phyloP scores from a whole-genome alignment of 2,888 invertebrate species.

The Cybosia mesomella region DNA sequence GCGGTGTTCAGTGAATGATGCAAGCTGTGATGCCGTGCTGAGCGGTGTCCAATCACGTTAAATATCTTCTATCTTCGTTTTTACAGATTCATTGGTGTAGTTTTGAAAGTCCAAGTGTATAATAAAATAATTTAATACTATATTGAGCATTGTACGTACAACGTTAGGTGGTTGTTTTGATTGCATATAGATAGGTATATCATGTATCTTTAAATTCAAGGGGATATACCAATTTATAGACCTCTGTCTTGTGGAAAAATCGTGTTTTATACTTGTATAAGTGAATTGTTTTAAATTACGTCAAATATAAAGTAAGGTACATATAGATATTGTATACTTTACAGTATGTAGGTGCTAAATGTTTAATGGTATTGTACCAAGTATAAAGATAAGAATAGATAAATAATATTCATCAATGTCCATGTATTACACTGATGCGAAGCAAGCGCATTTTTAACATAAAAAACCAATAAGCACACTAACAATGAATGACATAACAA shows the following conservation, averaged over 20 bases:
- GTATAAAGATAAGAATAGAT: constrained; percentile 22
- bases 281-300: constrained; percentile 20
- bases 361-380: constrained; percentile 30
- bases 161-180: background rate
- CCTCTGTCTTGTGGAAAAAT: background rate
- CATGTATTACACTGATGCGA: constrained; percentile 64
- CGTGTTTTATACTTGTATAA: background rate
- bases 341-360: constrained; percentile 31
- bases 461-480: constrained; percentile 83
- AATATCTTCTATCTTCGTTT: constrained; percentile 30
- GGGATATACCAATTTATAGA: background rate
- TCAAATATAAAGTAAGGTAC: constrained; percentile 26
- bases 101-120: constrained; percentile 20
- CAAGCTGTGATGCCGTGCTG: constrained; percentile 67
- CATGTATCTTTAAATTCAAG: background rate
- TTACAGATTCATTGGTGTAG: constrained; percentile 2
- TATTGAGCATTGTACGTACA: background rate
- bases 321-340: constrained; percentile 36
- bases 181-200: background rate
- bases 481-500: constrained; percentile 85
- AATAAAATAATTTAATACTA: constrained; percentile 1
- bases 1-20: constrained; percentile 69
- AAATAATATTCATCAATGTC: constrained; percentile 38
- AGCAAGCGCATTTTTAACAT: constrained; percentile 79
- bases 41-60: constrained; percentile 55